phyloP scores from a whole-genome alignment of 1,140 invertebrate species.

The Adoxophyes honmai region DNA sequence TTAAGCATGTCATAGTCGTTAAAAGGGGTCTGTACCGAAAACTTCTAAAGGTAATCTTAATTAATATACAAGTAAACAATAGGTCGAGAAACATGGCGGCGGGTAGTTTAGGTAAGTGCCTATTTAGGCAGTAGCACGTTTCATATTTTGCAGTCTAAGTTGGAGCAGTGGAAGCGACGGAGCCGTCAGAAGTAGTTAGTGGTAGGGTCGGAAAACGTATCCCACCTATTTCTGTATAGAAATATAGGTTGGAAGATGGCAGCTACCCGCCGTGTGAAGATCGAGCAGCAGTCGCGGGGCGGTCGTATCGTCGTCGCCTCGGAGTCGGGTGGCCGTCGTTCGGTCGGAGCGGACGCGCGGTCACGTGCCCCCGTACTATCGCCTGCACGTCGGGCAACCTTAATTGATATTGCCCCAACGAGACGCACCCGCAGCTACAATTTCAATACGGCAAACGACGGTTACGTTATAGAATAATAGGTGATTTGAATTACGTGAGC shows the following conservation, averaged over 20 bases:
- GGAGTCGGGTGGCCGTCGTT: not conserved
- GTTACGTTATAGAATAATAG: constrained; percentile 11
- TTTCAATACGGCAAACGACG: constrained; percentile 32
- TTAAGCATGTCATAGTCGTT: constrained; percentile 12
- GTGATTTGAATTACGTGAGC: too few species aligned
- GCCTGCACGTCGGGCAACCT: constrained; percentile 41
- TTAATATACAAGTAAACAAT: constrained; percentile 57
- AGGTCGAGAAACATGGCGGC: constrained; percentile 28
- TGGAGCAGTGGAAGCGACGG: constrained; percentile 22
- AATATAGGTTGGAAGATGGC: too few species aligned
- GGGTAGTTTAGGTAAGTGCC: constrained; percentile 51
- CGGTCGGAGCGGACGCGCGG: constrained; percentile 21
- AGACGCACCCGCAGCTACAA: constrained; percentile 41
- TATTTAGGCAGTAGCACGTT: constrained; percentile 71
- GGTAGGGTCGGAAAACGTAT: too few species aligned
- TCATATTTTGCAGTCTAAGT: constrained; percentile 64
- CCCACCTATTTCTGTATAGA: too few species aligned
- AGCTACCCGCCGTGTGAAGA: too few species aligned
- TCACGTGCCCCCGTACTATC: constrained; percentile 39
- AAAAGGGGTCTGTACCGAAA: constrained; percentile 9
- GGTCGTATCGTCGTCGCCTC: too few species aligned
- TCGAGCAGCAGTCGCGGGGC: constrained; percentile 7
- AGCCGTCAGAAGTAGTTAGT: too few species aligned
- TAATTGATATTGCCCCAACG: constrained; percentile 65
- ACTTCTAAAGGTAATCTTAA: constrained; percentile 36